Percentiles rank a stretch among this genome's conserved stretches.
Conservation (phyloP, 2,113 vertebrate species). For the Clarias batrachus region DNA sequence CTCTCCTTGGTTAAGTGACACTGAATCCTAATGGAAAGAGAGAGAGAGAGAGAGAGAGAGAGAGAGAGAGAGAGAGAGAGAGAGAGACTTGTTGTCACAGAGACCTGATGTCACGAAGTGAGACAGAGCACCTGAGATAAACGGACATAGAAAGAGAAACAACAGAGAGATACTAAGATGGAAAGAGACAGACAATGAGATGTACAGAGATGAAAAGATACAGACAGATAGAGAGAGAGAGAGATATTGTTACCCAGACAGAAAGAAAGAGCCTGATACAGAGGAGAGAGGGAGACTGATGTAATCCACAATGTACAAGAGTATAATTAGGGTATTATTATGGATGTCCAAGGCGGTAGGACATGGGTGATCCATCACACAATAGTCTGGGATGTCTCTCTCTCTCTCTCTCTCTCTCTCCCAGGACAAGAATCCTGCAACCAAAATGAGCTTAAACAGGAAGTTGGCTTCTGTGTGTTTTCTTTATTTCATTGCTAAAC, state of each 20-base stretch:
- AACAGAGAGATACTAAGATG: background rate
- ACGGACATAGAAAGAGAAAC: background rate
- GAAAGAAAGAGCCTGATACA: background rate
- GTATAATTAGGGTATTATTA: constrained; percentile 10
- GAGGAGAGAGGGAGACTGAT: background rate
- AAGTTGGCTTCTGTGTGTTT: background rate
- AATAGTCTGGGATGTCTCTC: background rate
- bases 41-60: background rate
- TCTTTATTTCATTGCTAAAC: background rate
- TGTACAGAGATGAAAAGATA: background rate
- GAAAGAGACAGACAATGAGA: background rate
- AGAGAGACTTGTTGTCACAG: background rate
- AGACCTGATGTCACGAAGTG: background rate
- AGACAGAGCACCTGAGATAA: background rate
- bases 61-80: background rate
- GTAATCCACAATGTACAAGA: background rate
- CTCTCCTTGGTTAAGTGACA: background rate
- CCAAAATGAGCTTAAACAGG: background rate
- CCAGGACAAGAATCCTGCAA: background rate
- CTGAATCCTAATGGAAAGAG: background rate
- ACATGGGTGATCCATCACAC: background rate
- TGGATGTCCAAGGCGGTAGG: background rate
- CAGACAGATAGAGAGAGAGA: background rate
- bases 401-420: background rate
- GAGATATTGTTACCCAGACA: background rate